Base-by-base conservation (phyloP, 2,113 vertebrate species). In the Vicugna pacos region DNA sequence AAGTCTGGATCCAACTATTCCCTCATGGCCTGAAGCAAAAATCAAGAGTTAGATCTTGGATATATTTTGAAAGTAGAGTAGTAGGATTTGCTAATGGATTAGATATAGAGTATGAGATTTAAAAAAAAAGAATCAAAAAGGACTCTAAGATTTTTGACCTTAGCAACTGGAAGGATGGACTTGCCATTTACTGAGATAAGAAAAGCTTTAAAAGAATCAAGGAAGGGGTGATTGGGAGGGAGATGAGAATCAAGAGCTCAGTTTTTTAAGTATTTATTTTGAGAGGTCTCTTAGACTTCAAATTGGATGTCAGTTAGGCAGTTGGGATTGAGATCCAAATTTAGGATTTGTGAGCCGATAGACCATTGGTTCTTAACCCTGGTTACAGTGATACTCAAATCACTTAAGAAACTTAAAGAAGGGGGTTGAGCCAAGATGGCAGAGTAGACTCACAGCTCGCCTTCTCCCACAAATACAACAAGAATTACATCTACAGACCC, bases 71-170 rank as follows among this genome's bases (percentile, higher is more conserved):
- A 93, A n/a, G 58, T 17, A 67, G 30, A 86, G 54, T 52, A 75
- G 48, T 13, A 88, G 67, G 70, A 64, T 46, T 76, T 89, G 60
- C 62, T 86, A 69, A 58, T 87, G 67, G 94, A 52, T 86, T 35
- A 62, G 32, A 87, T 70, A 42, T 3, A 70, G 19, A 60, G 11
- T 85, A 9, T 80, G 30, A 67, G 65, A 73, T 60, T 42, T 5
- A 42, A 76, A 64, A 84, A 26, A 54, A 62, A 87, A 88, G 16
- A 48, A 72, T 62, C 11, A 48, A 54, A 77, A 93, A 56, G 56
- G 58, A 28, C 73, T 84, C 76, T 22, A 82, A 65, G 48, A 93
- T 48, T 94, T 93, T 54, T 96, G 69, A 86, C 35, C 20, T 67
- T 30, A 54, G 72, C 60, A 96, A 82, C 15, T 69, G 5, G 26